phyloP scores from a whole-genome alignment of 2,113 vertebrate species.

The Chionodraco myersi region DNA sequence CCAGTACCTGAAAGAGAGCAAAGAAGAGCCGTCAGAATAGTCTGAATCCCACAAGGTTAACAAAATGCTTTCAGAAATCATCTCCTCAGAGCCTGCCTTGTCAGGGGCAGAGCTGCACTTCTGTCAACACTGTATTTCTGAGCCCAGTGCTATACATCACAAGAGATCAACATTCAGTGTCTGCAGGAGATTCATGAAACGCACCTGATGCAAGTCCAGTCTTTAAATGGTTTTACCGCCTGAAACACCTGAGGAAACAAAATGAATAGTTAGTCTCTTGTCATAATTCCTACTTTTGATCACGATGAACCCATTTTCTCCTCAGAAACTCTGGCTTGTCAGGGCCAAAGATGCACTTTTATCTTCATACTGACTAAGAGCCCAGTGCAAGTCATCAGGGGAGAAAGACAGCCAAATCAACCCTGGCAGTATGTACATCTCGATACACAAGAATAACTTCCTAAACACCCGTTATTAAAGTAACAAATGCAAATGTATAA shows the following conservation, averaged over 20 bases:
- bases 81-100: conserved; percentile 67
- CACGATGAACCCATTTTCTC: not conserved
- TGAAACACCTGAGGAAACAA: not conserved
- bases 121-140: conserved; percentile 53
- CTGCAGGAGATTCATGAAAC: not conserved
- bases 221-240: rapidly evolving
- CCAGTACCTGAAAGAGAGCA: conserved; percentile 18
- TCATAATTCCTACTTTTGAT: rapidly evolving
- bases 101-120: conserved; percentile 71
- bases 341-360: conserved; percentile 65
- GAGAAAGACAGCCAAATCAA: not conserved
- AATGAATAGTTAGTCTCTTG: not conserved
- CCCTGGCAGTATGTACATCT: not conserved
- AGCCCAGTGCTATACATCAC: conserved; percentile 79
- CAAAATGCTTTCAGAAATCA: not conserved
- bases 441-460: not conserved
- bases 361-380: conserved; percentile 55
- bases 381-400: conserved; percentile 72
- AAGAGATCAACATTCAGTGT: conserved; percentile 10
- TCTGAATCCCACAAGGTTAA: rapidly evolving
- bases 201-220: conserved; percentile 21
- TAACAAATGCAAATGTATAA: not conserved
- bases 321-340: conserved; percentile 70
- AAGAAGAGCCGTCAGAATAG: not conserved
- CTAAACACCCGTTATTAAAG: not conserved